Percentiles rank a stretch among this genome's conserved stretches.
Evolutionary conservation across 2,113 vertebrate species (phyloP).

Genomic region (Bagarius yarrelli): DNA sequence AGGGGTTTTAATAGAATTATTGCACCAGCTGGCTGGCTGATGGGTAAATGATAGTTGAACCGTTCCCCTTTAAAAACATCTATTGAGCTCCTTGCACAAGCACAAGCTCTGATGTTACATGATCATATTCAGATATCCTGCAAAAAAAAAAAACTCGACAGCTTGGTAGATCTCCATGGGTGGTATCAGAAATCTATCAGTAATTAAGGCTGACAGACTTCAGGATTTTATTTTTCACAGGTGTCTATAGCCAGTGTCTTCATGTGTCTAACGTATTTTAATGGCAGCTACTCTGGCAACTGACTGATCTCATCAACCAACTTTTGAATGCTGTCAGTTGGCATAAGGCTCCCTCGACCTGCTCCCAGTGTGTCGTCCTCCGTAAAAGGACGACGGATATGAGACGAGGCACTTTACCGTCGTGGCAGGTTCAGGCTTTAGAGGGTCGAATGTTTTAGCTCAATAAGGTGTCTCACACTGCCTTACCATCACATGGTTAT

Average conservation of each 20-base stretch:
- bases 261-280: background rate
- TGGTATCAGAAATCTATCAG: background rate
- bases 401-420: constrained; percentile 28
- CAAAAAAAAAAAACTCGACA: no score
- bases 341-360: background rate
- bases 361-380: background rate
- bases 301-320: constrained; percentile 4
- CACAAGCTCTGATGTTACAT: no score
- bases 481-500: constrained; percentile 5
- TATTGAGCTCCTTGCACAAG: background rate
- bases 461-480: background rate
- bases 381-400: background rate
- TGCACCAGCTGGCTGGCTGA: background rate
- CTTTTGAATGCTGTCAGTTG: constrained; percentile 5
- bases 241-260: background rate
- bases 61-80: background rate
- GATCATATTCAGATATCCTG: no score
- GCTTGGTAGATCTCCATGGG: background rate
- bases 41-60: background rate
- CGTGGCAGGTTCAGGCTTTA: background rate
- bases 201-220: background rate
- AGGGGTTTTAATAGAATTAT: background rate
- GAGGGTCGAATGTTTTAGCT: background rate
- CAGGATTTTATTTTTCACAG: background rate
- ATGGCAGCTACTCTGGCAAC: constrained; percentile 32